Evolutionary conservation across 1,140 invertebrate species (phyloP).

Genomic region (Bathynomus jamesi): DNA sequence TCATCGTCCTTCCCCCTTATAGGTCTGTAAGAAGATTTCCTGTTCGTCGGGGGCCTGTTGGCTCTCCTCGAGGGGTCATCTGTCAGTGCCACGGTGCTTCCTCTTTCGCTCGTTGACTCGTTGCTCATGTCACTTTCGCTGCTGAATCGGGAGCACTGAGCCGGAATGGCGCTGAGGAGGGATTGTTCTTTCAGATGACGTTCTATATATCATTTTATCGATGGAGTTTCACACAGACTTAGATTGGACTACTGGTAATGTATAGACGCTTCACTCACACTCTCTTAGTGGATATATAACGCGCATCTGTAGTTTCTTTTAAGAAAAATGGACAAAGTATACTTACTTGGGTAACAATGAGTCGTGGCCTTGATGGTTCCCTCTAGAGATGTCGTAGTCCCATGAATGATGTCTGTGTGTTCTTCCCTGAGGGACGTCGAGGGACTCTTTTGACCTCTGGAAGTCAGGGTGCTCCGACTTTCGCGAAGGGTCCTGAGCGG

Average conservation of each 20-base stretch:
- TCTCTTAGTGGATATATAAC: no score
- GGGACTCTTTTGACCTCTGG: slow-evolving; percentile 18
- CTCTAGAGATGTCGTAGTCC: slow-evolving; percentile 34
- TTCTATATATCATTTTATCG: no score
- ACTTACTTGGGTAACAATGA: not conserved
- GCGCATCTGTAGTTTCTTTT: no score
- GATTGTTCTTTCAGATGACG: no score
- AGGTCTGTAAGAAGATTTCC: not conserved
- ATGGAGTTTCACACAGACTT: no score
- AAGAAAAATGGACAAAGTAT: not conserved
- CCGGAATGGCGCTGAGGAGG: not conserved
- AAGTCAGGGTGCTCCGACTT: slow-evolving; percentile 22
- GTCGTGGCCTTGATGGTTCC: not conserved
- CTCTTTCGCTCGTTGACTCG: not conserved
- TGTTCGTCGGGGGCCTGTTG: not conserved
- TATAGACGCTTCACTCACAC: no score
- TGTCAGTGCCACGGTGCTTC: not conserved
- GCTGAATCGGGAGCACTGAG: not conserved
- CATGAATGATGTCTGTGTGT: slow-evolving; percentile 36
- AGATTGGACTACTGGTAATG: no score
- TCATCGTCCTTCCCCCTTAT: no score
- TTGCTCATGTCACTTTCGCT: not conserved
- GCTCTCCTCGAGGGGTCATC: not conserved
- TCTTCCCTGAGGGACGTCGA: slow-evolving; percentile 30
- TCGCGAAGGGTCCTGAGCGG: slow-evolving; percentile 27